These are phyloP conservation scores for Uropsilus gracilis DNA, from an alignment of 2,113 vertebrate species.

Conservation along the genomic window DNA sequence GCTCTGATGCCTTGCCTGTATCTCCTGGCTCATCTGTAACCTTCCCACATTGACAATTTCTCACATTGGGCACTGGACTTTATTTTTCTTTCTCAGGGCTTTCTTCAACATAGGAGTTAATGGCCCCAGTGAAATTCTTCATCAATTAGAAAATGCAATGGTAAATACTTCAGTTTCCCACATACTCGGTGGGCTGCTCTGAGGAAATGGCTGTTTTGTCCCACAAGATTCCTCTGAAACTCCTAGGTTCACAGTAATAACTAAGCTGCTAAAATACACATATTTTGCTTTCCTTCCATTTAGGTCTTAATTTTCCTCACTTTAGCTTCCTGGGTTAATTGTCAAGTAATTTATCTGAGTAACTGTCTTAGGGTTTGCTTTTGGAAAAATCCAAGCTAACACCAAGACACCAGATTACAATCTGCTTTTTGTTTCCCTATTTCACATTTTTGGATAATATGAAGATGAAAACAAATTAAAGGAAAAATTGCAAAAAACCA, in stretches of 20 bases:
- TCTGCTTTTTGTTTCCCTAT: not conserved
- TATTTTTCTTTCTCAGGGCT: not conserved
- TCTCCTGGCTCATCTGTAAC: not conserved
- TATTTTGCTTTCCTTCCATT: not conserved
- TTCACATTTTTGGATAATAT: not conserved
- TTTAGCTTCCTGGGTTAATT: not conserved
- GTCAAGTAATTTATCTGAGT: not conserved
- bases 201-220: not conserved
- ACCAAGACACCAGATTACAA: not conserved
- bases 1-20: not conserved
- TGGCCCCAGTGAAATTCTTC: not conserved
- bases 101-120: not conserved
- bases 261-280: not conserved
- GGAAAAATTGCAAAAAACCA: not conserved
- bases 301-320: not conserved
- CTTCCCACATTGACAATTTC: not conserved
- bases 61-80: not conserved
- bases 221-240: not conserved
- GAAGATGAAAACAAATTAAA: not conserved
- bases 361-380: not conserved
- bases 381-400: conserved; percentile 37
- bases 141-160: not conserved
- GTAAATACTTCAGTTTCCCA: not conserved
- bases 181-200: not conserved
- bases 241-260: not conserved